These are phyloP conservation scores for Caenorhabditis sp. DNA, from an alignment of 2,888 invertebrate genomes.

Conservation along the genomic window DNA sequence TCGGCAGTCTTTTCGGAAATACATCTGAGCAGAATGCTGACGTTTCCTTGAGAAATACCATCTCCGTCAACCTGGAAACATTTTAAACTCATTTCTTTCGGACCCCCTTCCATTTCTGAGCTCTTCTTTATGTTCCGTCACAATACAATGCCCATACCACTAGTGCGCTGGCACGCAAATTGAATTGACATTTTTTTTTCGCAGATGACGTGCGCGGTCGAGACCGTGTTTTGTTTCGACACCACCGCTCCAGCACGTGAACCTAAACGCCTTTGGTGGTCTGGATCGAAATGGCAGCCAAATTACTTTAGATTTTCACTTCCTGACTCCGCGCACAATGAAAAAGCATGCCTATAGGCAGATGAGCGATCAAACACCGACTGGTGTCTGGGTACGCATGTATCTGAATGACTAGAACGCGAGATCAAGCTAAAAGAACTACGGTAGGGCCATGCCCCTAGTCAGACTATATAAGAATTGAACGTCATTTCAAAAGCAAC, in stretches of 20 bases:
- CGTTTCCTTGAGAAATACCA: slow-evolving; percentile 46
- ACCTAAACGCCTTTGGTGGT: slow-evolving; percentile 7
- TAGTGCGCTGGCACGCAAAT: slow-evolving; percentile 9
- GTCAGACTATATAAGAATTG: too few relatives aligned
- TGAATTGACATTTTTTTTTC: slow-evolving; percentile 17
- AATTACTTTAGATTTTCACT: not conserved
- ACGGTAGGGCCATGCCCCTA: too few relatives aligned
- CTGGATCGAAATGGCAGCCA: not conserved
- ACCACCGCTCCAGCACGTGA: not conserved
- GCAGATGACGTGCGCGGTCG: too few relatives aligned
- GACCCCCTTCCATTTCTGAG: too few relatives aligned
- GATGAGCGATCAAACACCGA: too few relatives aligned
- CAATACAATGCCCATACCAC: slow-evolving; percentile 22
- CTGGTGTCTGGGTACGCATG: too few relatives aligned
- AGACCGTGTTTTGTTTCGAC: slow-evolving; percentile 3
- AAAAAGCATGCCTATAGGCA: too few relatives aligned
- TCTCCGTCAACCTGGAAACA: slow-evolving; percentile 47
- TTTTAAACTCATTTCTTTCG: too few relatives aligned
- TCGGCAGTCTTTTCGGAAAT: slow-evolving; percentile 24
- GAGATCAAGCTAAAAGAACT: too few relatives aligned
- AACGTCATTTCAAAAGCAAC: too few relatives aligned
- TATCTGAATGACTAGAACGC: too few relatives aligned
- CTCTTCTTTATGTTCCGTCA: too few relatives aligned
- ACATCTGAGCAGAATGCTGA: slow-evolving; percentile 26
- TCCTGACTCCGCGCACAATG: not conserved